These are phyloP conservation scores for Pachyrhynchus sulphureomaculatus DNA, from an alignment of 1,140 invertebrate genomes.

Conservation along the genomic window DNA sequence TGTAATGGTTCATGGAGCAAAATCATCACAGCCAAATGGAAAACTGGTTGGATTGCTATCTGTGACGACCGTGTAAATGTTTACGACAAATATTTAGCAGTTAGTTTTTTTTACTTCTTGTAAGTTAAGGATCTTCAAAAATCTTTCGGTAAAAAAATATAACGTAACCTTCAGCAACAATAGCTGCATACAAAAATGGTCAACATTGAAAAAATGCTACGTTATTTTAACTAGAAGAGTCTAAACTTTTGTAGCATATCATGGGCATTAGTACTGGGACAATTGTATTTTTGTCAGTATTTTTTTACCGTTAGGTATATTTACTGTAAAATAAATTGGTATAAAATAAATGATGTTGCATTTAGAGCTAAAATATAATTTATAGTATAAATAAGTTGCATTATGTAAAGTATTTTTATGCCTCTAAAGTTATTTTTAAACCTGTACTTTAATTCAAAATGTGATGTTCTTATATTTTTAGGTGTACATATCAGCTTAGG, in stretches of 20 bases:
- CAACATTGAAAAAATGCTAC: too few relatives aligned
- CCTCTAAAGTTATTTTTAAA: conserved; percentile 1
- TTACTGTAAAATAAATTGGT: neutral
- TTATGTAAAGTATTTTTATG: conserved; percentile 17
- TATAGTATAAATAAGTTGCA: neutral
- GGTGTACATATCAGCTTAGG: conserved; percentile 43
- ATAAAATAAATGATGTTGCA: neutral
- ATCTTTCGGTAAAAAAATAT: neutral
- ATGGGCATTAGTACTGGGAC: too few relatives aligned
- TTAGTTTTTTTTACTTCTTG: neutral
- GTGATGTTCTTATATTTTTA: conserved; percentile 44
- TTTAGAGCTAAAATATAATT: conserved; percentile 1
- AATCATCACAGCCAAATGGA: conserved; percentile 49
- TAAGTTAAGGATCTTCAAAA: neutral
- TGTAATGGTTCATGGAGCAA: conserved; percentile 54
- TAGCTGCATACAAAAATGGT: too few relatives aligned
- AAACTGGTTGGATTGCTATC: conserved; percentile 58
- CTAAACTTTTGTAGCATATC: too few relatives aligned
- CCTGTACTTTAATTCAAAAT: conserved; percentile 32
- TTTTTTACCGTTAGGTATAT: neutral
- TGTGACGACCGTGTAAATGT: conserved; percentile 56
- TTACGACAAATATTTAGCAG: neutral
- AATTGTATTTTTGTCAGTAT: neutral
- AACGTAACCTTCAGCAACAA: too few relatives aligned
- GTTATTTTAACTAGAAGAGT: too few relatives aligned